These are phyloP conservation scores for Brevipalpus yothersi DNA, from an alignment of 1,140 invertebrate genomes.

Conservation along the genomic window DNA sequence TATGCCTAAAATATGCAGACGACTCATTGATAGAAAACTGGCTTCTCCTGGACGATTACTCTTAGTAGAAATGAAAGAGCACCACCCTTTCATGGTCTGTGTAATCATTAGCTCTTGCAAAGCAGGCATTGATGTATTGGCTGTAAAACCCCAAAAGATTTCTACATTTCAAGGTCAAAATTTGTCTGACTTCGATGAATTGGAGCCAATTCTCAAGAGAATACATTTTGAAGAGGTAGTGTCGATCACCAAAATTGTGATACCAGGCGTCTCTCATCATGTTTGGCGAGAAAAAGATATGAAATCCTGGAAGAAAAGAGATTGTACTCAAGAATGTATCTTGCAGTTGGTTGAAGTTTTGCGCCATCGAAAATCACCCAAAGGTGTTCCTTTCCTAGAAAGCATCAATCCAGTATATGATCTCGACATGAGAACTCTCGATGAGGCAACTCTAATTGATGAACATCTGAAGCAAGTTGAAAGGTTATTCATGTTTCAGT, in stretches of 20 bases:
- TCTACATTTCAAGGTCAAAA: background rate
- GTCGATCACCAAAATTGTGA: background rate
- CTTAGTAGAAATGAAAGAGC: background rate
- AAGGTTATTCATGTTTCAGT: conserved; percentile 14
- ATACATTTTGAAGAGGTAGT: background rate
- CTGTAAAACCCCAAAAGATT: background rate
- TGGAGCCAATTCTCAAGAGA: background rate
- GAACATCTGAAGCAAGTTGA: background rate
- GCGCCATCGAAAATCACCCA: background rate
- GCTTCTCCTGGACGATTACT: background rate
- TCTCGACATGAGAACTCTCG: background rate
- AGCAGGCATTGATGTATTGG: background rate
- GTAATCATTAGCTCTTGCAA: background rate
- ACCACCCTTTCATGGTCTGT: background rate
- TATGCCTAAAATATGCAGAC: background rate
- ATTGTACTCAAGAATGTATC: too few species aligned
- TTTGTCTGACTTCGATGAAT: background rate
- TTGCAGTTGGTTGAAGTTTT: too few species aligned
- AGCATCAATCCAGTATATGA: background rate
- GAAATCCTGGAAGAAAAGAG: too few species aligned
- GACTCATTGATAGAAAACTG: background rate
- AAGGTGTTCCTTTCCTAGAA: background rate
- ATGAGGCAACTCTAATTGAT: background rate
- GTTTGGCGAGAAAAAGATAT: background rate
- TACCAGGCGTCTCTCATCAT: background rate